Percentiles rank a stretch among this genome's conserved stretches.
Evolutionary conservation across 2,888 invertebrate species (phyloP).

Genomic region (Tetragonisca angustula): DNA sequence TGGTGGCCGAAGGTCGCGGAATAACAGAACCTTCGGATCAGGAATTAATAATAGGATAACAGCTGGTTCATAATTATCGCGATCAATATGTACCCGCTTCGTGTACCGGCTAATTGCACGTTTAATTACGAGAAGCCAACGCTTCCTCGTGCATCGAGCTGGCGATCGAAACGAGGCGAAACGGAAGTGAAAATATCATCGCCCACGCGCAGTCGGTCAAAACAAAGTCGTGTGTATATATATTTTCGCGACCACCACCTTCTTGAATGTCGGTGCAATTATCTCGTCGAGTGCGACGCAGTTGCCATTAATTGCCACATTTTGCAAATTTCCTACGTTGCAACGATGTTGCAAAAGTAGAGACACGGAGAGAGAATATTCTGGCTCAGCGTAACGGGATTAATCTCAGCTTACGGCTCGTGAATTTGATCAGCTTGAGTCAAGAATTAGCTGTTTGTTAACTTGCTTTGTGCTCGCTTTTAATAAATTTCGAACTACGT

Average conservation of each 20-base stretch:
- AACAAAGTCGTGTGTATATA: neutral
- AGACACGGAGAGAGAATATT: no score
- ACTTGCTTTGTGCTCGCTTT: no score
- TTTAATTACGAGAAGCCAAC: constrained; percentile 37
- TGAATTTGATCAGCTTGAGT: no score
- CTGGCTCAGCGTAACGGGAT: no score
- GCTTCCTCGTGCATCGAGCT: neutral
- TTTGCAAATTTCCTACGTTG: neutral
- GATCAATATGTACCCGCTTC: constrained; percentile 30
- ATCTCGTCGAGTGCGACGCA: neutral
- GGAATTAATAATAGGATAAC: constrained; percentile 29
- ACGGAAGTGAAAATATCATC: neutral
- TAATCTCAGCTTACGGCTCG: no score
- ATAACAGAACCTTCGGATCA: constrained; percentile 6
- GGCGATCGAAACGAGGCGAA: constrained; percentile 10
- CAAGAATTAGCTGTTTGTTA: no score
- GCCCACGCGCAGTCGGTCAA: neutral
- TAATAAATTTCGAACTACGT: no score
- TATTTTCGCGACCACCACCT: constrained; percentile 1
- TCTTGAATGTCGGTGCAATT: constrained; percentile 31
- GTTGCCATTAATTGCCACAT: constrained; percentile 1
- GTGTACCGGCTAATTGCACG: constrained; percentile 40
- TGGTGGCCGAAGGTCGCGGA: neutral
- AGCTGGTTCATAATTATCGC: constrained; percentile 21
- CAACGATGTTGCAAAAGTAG: no score